phyloP scores from a whole-genome alignment of 1,140 invertebrate species.

The Sarcophaga bullata region DNA sequence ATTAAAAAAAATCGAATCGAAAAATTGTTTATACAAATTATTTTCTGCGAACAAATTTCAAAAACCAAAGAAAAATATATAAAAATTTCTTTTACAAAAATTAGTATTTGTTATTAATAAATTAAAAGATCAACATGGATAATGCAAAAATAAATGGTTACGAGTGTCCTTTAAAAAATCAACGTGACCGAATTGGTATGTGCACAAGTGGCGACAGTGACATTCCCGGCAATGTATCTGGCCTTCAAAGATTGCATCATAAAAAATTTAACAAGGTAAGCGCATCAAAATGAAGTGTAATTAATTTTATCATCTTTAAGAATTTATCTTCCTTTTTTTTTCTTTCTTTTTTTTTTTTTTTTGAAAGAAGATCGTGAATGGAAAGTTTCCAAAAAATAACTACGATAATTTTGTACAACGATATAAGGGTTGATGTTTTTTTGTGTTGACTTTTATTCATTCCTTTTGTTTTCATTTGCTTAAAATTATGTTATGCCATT shows the following conservation, averaged over 20 bases:
- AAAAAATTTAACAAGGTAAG: slow-evolving; percentile 63
- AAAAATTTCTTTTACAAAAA: background rate
- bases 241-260: slow-evolving; percentile 53
- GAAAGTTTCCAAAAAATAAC: too few relatives aligned
- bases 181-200: slow-evolving; percentile 56
- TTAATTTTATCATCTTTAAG: background rate
- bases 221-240: slow-evolving; percentile 54
- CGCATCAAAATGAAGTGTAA: too few relatives aligned
- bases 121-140: background rate
- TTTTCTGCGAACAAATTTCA: slow-evolving; percentile 38
- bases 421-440: too few relatives aligned
- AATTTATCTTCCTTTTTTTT: background rate
- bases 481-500: too few relatives aligned
- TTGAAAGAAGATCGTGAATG: too few relatives aligned
- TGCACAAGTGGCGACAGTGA: slow-evolving; percentile 57
- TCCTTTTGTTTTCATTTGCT: too few relatives aligned
- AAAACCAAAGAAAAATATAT: slow-evolving; percentile 28
- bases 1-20: slow-evolving; percentile 15
- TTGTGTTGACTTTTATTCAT: too few relatives aligned
- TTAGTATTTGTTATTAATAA: slow-evolving; percentile 15
- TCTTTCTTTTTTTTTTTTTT: background rate
- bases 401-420: too few relatives aligned
- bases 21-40: background rate
- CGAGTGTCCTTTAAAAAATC: slow-evolving; percentile 21
- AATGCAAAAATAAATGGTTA: slow-evolving; percentile 8